Evolutionary conservation across 2,888 invertebrate genomes (phyloP), one percentile per base, ranked within the genome.

Genomic region (Parnassius mnemosyne): DNA sequence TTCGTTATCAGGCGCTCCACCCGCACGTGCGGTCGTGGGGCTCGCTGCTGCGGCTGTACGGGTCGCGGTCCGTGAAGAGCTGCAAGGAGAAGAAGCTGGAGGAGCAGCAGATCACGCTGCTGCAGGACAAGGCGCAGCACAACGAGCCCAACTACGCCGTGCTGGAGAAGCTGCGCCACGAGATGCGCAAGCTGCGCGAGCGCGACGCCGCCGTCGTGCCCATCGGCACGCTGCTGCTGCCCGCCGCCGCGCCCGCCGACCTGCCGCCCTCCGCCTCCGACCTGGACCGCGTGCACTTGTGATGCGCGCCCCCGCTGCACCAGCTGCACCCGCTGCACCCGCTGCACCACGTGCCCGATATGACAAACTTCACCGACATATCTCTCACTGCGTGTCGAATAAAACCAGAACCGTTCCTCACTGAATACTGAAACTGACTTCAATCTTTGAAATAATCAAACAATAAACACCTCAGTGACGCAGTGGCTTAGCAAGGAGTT

Each of bases 1-100:
- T 7, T 34, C 34, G 12, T 46, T 46, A 78, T 3, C 85, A 97
- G 94, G 94, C 95, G 58, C 92, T 99, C 42, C 99, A 99, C 91
- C 99, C 99, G 0, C 97, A 98, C 81, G 96, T 99, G 59, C 94
- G 94, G 41, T 97, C 96, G 2, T 99, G 99, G 98, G 99, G 99
- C 60, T 97, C 98, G 0, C 92, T 99, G 53, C 89, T 99, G 10
- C 94, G 98, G 0, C 93, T 99, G 44, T 99, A 99, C 84, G 98
- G 98, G 59, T 97, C 96, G 73, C 94, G 96, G 49, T 97, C 97
- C 5, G 96, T 97, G 16, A 97, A 97, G 83, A 96, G 96, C 65
- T 96, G 97, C 78, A 97, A 97, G 78, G 97, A 98, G 83, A 97
- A 97, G 87, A 98, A 97, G 85, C 93, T 96, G 71, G 96, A 97